Conservation (phyloP, 2,888 invertebrate species). For the Zhuqinia jingwanae region DNA sequence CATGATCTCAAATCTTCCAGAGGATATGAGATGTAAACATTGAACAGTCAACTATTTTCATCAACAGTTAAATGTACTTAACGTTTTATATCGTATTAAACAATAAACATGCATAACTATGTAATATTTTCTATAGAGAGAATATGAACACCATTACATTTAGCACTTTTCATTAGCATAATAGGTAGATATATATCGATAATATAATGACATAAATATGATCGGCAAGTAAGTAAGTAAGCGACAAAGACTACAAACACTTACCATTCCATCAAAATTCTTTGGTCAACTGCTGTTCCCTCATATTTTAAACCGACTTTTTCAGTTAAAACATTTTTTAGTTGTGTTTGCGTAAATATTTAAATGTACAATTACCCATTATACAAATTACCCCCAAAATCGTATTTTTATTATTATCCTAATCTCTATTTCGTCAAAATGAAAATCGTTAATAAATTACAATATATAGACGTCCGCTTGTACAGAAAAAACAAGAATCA, state of each 20-base stretch:
- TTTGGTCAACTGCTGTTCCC: constrained; percentile 71
- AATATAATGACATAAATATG: not conserved
- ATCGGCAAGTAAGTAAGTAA: constrained; percentile 5
- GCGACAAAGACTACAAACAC: not conserved
- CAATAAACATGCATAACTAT: not conserved
- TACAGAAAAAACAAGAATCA: no score
- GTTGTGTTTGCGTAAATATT: not conserved
- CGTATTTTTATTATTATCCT: no score
- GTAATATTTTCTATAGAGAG: no score
- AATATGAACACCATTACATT: constrained; percentile 69
- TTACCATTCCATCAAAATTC: constrained; percentile 53
- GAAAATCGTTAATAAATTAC: not conserved
- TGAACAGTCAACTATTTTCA: not conserved
- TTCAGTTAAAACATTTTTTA: not conserved
- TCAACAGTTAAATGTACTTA: not conserved
- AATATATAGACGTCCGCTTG: no score
- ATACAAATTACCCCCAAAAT: not conserved
- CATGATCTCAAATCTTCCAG: no score
- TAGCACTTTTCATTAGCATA: constrained; percentile 56
- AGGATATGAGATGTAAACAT: no score
- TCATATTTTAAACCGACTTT: constrained; percentile 58
- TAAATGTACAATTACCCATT: no score
- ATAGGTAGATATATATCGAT: not conserved
- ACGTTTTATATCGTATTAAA: not conserved
- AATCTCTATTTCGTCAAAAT: not conserved